Conservation (phyloP, 2,113 vertebrate species). For the Rutilus rutilus region DNA sequence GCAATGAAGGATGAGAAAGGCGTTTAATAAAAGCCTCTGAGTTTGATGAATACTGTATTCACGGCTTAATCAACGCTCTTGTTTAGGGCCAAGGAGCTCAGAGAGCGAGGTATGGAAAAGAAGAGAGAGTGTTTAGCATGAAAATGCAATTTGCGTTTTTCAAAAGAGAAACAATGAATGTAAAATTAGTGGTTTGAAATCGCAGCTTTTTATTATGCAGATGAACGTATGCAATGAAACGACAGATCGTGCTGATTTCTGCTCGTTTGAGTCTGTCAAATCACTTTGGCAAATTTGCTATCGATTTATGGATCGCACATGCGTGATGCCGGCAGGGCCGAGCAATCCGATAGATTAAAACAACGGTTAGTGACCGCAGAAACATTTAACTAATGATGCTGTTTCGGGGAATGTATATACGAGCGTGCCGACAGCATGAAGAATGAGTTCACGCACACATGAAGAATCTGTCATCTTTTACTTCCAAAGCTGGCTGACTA, state of each 20-base stretch:
- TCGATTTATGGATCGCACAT: slow-evolving; percentile 46
- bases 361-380: background rate
- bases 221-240: slow-evolving; percentile 56
- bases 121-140: slow-evolving; percentile 66
- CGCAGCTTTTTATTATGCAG: slow-evolving; percentile 60
- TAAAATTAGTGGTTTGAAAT: slow-evolving; percentile 60
- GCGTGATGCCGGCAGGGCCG: no score
- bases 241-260: slow-evolving; percentile 34
- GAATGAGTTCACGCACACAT: background rate
- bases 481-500: background rate
- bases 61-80: slow-evolving; percentile 82
- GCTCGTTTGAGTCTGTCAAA: slow-evolving; percentile 34
- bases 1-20: slow-evolving; percentile 76
- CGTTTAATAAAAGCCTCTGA: slow-evolving; percentile 73
- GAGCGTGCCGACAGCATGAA: background rate
- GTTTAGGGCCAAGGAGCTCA: slow-evolving; percentile 74
- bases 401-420: background rate
- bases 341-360: slow-evolving; percentile 37
- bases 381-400: slow-evolving; percentile 1
- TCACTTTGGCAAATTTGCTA: slow-evolving; percentile 26
- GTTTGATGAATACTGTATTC: slow-evolving; percentile 81
- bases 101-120: slow-evolving; percentile 65
- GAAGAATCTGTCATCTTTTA: background rate
- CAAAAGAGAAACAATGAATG: slow-evolving; percentile 68
- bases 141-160: slow-evolving; percentile 76